Evolutionary conservation across 1,140 invertebrate genomes (phyloP), one percentile per base, ranked within the genome.

Genomic region (Nasonia giraulti): DNA sequence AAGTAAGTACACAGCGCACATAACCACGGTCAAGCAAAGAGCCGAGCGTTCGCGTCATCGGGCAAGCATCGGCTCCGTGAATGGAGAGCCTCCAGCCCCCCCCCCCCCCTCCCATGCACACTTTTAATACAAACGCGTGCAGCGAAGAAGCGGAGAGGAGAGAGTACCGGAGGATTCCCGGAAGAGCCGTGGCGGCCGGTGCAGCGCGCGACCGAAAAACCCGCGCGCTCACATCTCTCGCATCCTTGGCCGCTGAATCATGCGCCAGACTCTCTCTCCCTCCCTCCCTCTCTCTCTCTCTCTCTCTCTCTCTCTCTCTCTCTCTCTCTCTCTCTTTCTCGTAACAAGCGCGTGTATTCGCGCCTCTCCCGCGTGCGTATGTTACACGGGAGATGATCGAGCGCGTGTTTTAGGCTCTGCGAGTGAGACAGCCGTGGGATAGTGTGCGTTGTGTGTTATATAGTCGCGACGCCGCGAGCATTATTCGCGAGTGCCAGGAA

Each of bases 201-300:
- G 20, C n/a, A 20, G n/a, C 17, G 50, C 77, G 14, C 31, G 5
- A 68, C 27, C 77, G 80, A 69, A 80, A 73, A 50, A 50, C 31
- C 71, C 81, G 47, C 81, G 50, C 20, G 17, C 55, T 20, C 55
- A 62, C 55, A n/a, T 44, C 37, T 80, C 40, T 74, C 81, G 47
- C 81, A 82, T 82, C 81, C 71, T 82, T 82, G 12, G 27, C 31
- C 81, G 71, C 81, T 82, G 81, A 82, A 82, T 82, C 81, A 82
- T 76, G 10, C 77, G 3, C 27, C 27, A 11, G 20, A 44, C 20
- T 71, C 68, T 27, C 23, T 71, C 31, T 27, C 11, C 27, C 68
- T 27, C 68, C 31, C 68, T 69, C 27, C 31, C 23, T 31, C 69
- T 71, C 31, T 71, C 31, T 11, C 23, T 27, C 23, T 71, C 31